Base-by-base conservation (phyloP, 1,140 invertebrate genomes). In the Caenorhabditis brenneri region DNA sequence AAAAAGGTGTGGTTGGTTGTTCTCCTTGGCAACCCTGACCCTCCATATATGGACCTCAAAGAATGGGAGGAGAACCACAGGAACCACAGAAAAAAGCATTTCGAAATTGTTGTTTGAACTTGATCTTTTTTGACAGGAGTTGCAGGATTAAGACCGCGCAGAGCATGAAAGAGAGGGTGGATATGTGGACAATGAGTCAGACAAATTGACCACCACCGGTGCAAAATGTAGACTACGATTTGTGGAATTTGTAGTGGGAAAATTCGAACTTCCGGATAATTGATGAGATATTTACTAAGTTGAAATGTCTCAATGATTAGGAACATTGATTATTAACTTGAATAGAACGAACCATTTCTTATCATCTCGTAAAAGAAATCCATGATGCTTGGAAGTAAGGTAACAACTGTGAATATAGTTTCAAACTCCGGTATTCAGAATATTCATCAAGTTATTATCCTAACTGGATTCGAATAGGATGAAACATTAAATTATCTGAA, bases 51-150 rank as follows among this genome's bases (percentile, higher is more conserved):
- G 65, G 65, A 9, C 15, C 58, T 19, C 19, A 33, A 12, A 22
- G 19, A 42, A n/a, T 6, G 12, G 36, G 65, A 19, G 65, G 65
- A 46, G 15, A 31, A 42, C 19, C 19, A 51, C n/a, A 12, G 12
- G 39, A 42, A 42, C 53, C 24, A 31, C n/a, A 12, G 12, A 12
- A 42, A 42, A 15, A 5, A 31, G 42, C 27, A 74, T 74, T 74
- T 74, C 65, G 65, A 74, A 74, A 74, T 74, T 74, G 65, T 12
- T 74, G 65, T 74, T 74, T 74, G 65, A 74, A 42, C 65, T 74
- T 74, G 65, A 74, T 74, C 65, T 65, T 74, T 74, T 74, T 74
- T 74, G 65, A 74, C 65, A 74, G 65, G 36, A 42, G n/a, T n/a
- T 36, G 22, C n/a, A 51, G 6, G 6, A 15, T 3, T 27, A 42